Conservation (phyloP, 2,797 vertebrate genomes). For the Nyctibius grandis region DNA sequence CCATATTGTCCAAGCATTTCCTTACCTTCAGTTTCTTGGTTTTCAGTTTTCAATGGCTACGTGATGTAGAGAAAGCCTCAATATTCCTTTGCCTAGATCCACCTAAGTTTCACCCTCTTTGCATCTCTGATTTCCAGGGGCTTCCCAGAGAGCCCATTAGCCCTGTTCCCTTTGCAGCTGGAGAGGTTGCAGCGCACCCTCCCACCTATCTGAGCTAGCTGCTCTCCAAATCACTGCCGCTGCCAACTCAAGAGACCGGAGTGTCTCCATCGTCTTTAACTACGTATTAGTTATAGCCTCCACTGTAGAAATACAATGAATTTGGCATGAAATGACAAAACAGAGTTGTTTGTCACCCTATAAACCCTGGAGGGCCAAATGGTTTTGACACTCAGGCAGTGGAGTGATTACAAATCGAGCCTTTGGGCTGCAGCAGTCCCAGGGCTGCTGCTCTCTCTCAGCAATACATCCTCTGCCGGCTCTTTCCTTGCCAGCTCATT, state of each 20-base stretch:
- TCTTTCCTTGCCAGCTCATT: not conserved
- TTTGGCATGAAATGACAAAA: constrained; percentile 35
- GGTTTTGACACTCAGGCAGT: constrained; percentile 10
- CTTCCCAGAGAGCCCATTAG: not conserved
- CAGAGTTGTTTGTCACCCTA: constrained; percentile 42
- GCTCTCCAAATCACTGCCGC: not conserved
- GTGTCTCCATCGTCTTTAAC: constrained; percentile 18
- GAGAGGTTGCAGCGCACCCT: not conserved
- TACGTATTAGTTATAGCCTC: constrained; percentile 8
- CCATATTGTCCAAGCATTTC: not conserved
- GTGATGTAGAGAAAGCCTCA: accelerated
- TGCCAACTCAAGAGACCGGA: not conserved
- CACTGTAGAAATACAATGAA: not conserved
- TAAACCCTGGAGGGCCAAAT: constrained; percentile 4
- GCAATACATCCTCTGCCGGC: not conserved
- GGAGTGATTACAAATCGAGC: not conserved
- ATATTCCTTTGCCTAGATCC: not conserved
- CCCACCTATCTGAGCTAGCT: not conserved
- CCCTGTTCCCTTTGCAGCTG: not conserved
- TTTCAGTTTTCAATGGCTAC: not conserved
- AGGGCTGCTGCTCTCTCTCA: constrained; percentile 41
- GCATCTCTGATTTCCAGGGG: not conserved
- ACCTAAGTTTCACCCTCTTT: not conserved
- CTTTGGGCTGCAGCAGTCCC: not conserved
- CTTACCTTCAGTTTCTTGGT: not conserved